Base-by-base conservation (phyloP, 2,797 vertebrate species). In the Diceros bicornis region DNA sequence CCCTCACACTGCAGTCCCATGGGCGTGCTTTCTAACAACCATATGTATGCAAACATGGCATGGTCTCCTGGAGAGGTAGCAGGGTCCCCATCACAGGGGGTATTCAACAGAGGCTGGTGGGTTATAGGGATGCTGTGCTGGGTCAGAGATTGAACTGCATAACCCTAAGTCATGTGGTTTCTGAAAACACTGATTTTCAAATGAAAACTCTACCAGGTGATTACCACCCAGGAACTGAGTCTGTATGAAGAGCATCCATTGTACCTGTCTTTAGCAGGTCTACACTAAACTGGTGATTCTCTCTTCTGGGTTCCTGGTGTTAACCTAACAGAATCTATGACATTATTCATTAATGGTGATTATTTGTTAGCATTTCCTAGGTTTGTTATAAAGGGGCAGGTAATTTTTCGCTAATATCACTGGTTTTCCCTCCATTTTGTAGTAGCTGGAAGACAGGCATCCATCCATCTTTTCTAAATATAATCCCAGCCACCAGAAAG, bases 131-230 rank as follows among this genome's bases (percentile, higher is more conserved):
- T 20, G 11, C 75, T 72, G 2, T n/a, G 16, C 25, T 64, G 37
- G 20, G 52, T 85, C 18, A 57, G 64, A 17, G 23, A 2, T 50
- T 96, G 77, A 92, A 66, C 25, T 62, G 13, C 8, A 37, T 62
- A 75, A 66, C 37, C 44, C 32, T 21, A 41, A 84, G 27, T 72
- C 47, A 74, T 20, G 8, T 34, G 6, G 29, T 83, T 96, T 82
- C 79, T 92, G 64, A 92, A 89, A 92, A 57, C 27, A 57, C 1
- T 84, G 55, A 66, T 69, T 94, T 94, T 89, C 34, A 74, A 66
- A 57, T 86, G 68, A 72, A 84, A 75, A 69, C 16, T 32, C 41
- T 25, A 20, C 20, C 12, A 64, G 23, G 20, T 1, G 1, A 44
- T 59, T 25, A 69, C 16, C 34, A 14, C 37, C 27, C 1, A 21